phyloP scores from a whole-genome alignment of 2,888 invertebrate genomes.

The Belgica antarctica region DNA sequence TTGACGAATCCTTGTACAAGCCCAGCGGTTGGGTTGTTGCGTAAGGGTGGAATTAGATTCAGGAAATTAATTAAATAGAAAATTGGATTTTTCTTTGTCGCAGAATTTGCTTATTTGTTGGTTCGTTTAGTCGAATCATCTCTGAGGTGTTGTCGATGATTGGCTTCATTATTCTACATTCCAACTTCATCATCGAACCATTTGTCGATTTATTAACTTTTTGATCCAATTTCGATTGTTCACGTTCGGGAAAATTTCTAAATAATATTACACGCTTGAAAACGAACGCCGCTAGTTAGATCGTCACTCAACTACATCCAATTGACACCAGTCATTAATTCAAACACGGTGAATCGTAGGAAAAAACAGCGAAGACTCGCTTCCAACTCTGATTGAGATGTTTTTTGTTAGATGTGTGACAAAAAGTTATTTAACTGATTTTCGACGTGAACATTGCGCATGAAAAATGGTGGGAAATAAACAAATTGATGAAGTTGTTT shows the following conservation, averaged over 20 bases:
- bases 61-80: constrained; percentile 37
- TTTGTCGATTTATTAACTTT: not conserved
- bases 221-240: not conserved
- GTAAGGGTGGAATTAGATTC: constrained; percentile 6
- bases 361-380: not conserved
- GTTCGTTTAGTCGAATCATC: constrained; percentile 11
- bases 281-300: constrained; percentile 21
- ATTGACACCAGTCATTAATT: constrained; percentile 28
- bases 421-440: too few species aligned
- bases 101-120: constrained; percentile 28
- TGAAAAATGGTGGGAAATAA: too few species aligned
- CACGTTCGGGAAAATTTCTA: too few species aligned
- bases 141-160: not conserved
- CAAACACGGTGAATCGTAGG: not conserved
- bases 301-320: constrained; percentile 13
- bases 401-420: not conserved
- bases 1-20: constrained; percentile 14
- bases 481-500: too few species aligned
- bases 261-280: constrained; percentile 8
- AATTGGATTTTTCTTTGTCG: constrained; percentile 32
- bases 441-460: too few species aligned
- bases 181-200: not conserved
- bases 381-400: not conserved
- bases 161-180: not conserved
- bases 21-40: not conserved